Base-by-base conservation (phyloP, 2,797 vertebrate species). In the Lagocephalus sceleratus region DNA sequence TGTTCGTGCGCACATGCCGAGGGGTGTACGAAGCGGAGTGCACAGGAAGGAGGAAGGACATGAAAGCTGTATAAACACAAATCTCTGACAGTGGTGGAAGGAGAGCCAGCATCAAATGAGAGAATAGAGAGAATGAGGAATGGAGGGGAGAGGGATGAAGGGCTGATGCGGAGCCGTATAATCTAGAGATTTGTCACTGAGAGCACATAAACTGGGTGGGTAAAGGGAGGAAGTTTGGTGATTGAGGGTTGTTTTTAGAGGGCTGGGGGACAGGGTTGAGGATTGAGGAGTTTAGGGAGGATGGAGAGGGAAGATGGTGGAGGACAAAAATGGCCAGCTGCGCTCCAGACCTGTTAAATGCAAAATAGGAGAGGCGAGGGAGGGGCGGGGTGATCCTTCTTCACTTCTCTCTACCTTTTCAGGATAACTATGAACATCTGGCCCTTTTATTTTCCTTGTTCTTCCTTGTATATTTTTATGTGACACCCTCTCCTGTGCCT, bases 31-130 rank as follows among this genome's bases (percentile, higher is more conserved):
- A 60, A 62, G 46, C 57, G 66, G 47, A 63, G 48, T 57, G 58
- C 54, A 26, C 68, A 81, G 78, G 79, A 82, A 84, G 52, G 71
- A 81, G 76, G 69, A 70, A 73, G 64, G 57, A 80, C 72, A 75
- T 76, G 65, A 81, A 82, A 86, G 78, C 68, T 76, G 77, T 82
- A 73, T 78, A 85, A 87, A 86, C 76, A 84, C 59, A 69, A 67
- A 79, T 76, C 55, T 60, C 63, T 76, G 75, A 79, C 65, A 56
- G 64, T 48, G 52, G 59, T 66, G 68, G 69, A 70, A 73, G 70
- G 61, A 60, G 60, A 68, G 57, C 63, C 20, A 10, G 51, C 66
- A 71, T 73, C 63, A 70, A 66, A 82, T 67, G 71, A 68, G 73
- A 62, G 55, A 66, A 58, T 39, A 48, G 54, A 63, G 51, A 65